These are phyloP conservation scores for Halocynthia roretzi DNA, from an alignment of 23 tunicate species.

Conservation along the genomic window DNA sequence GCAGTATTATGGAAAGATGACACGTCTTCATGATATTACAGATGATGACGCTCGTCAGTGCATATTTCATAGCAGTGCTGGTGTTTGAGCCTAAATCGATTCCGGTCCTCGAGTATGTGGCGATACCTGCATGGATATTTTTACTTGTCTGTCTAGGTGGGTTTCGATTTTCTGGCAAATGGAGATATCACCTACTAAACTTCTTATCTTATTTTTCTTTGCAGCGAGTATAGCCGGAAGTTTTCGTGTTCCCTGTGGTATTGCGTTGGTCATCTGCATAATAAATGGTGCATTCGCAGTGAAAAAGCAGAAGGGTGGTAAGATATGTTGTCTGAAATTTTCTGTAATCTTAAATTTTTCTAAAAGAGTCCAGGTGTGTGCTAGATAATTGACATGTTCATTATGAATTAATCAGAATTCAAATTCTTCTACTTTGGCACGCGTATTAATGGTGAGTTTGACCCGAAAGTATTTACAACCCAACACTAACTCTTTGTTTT, in stretches of 20 bases:
- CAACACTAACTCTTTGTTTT: no score
- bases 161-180: background rate
- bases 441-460: no score
- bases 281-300: slow-evolving; percentile 11
- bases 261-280: slow-evolving; percentile 12
- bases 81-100: background rate
- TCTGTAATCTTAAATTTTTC: no score
- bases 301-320: background rate
- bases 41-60: slow-evolving; percentile 1
- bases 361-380: no score
- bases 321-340: background rate
- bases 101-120: background rate
- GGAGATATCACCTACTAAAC: background rate
- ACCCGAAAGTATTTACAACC: no score
- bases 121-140: slow-evolving; percentile 18
- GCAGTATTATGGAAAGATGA: no score
- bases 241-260: slow-evolving; percentile 37
- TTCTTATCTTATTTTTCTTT: slow-evolving; percentile 14
- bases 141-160: background rate
- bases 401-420: no score
- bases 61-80: background rate
- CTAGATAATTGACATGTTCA: no score
- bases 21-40: no score
- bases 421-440: no score
- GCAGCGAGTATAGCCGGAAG: slow-evolving; percentile 27